Percentiles rank a stretch among this genome's conserved stretches.
Conservation (phyloP, 2,113 vertebrate species). For the Brachypodius melanocephalos region DNA sequence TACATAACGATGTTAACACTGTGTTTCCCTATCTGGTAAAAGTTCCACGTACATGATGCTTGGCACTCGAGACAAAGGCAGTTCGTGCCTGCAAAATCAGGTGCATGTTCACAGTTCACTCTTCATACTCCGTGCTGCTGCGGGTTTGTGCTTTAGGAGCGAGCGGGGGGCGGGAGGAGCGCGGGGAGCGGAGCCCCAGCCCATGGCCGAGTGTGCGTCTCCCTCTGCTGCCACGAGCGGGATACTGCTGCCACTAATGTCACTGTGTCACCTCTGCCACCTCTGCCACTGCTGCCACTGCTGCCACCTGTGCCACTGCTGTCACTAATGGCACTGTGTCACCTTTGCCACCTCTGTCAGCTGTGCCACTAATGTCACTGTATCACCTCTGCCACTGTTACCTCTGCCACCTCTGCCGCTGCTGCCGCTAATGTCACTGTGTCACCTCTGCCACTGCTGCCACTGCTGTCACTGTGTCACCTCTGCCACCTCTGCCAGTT, state of each 20-base stretch:
- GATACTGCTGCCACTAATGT: not conserved
- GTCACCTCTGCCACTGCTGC: accelerated
- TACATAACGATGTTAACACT: not conserved
- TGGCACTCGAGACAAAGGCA: not conserved
- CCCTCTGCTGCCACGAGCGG: constrained; percentile 19
- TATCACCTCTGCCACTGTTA: not conserved
- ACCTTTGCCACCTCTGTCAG: accelerated
- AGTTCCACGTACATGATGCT: not conserved
- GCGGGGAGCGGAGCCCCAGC: not conserved
- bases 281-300: not conserved
- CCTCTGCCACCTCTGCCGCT: not conserved
- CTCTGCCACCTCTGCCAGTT: not conserved
- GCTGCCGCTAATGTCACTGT: not conserved
- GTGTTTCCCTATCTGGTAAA: not conserved
- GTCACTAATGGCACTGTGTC: not conserved
- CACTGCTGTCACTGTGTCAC: not conserved
- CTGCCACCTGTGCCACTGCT: not conserved
- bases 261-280: too few species aligned
- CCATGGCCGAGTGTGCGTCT: not conserved
- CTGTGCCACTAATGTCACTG: not conserved
- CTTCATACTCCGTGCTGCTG: not conserved
- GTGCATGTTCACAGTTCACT: too few species aligned
- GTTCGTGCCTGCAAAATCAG: not conserved
- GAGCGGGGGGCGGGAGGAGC: not conserved
- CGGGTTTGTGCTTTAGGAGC: accelerated